Evolutionary conservation across 2,797 vertebrate genomes (phyloP).

Genomic region (Eremophila alpestris): DNA sequence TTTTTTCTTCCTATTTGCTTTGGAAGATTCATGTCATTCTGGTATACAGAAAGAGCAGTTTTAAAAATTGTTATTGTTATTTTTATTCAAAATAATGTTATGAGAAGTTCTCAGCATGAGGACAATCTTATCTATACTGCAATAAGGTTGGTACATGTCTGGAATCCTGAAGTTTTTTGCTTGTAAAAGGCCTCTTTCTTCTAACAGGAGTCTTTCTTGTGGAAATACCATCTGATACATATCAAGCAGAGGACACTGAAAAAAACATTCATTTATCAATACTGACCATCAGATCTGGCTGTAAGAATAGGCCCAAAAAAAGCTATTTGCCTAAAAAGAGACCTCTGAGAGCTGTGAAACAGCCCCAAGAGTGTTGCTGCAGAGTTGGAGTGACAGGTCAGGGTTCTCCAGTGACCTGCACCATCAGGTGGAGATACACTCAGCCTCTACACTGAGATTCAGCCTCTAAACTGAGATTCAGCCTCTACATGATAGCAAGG

Average conservation of each 20-base stretch:
- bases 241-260: not conserved
- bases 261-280: not conserved
- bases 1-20: constrained; percentile 27
- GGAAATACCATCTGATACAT: not conserved
- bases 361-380: fast-evolving
- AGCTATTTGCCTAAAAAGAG: not conserved
- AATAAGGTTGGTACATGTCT: not conserved
- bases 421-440: fast-evolving
- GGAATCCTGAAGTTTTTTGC: not conserved
- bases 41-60: not conserved
- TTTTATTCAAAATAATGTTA: constrained; percentile 37
- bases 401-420: not conserved
- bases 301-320: not conserved
- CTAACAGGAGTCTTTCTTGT: not conserved
- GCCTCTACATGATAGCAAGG: not conserved
- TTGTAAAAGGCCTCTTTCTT: not conserved
- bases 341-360: not conserved
- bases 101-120: not conserved
- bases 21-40: constrained; percentile 11
- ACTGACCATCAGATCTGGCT: not conserved
- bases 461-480: not conserved
- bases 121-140: not conserved
- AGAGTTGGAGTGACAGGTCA: not conserved
- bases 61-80: not conserved
- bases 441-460: too few relatives aligned